Percentiles rank a stretch among this genome's conserved stretches.
Conservation (phyloP, 1,140 invertebrate species). For the Philopotamus ludificatus region DNA sequence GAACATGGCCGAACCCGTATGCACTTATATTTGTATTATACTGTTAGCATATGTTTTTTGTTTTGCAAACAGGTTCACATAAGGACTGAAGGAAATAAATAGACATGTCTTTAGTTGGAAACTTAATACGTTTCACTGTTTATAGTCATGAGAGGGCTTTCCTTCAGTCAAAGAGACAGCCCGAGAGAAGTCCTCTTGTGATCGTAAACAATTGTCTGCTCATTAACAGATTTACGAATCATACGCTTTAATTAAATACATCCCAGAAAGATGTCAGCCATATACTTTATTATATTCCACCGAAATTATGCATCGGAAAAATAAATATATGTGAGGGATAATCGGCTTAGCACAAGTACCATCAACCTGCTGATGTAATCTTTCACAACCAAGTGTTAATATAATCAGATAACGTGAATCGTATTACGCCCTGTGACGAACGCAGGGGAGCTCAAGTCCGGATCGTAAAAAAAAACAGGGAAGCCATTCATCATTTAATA, state of each 20-base stretch:
- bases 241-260: background rate
- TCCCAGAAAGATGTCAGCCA: background rate
- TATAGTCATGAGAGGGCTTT: background rate
- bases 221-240: background rate
- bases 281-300: background rate
- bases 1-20: background rate
- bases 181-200: background rate
- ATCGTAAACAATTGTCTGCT: background rate
- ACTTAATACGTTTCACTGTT: slow-evolving; percentile 17
- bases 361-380: slow-evolving; percentile 21
- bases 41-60: too few species aligned
- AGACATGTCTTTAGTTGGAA: slow-evolving; percentile 6
- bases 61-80: background rate
- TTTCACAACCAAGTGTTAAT: slow-evolving; percentile 30
- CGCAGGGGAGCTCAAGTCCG: slow-evolving; percentile 9
- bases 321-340: slow-evolving; percentile 1
- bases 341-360: slow-evolving; percentile 20
- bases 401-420: slow-evolving; percentile 29
- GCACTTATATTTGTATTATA: too few species aligned
- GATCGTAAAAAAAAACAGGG: too few species aligned
- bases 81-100: slow-evolving; percentile 7
- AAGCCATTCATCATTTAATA: too few species aligned
- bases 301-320: background rate
- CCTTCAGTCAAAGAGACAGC: background rate
- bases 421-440: slow-evolving; percentile 1